phyloP scores from a whole-genome alignment of 2,888 invertebrate genomes.

The Eretmocerus hayati region DNA sequence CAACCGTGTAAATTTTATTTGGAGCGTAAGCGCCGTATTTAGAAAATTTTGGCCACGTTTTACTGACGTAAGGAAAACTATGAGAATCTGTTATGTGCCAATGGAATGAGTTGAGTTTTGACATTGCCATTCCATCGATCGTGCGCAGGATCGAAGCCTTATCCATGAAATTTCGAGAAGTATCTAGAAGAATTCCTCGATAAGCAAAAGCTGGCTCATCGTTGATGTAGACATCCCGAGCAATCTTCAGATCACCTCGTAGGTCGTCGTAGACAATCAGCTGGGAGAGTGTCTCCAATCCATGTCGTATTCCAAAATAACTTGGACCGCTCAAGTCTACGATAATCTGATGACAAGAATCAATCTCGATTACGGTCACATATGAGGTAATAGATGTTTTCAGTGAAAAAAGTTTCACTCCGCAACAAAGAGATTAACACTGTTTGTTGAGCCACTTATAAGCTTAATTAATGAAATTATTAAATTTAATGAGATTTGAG shows the following conservation, averaged over 20 bases:
- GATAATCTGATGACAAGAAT: too few species aligned
- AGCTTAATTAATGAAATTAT: too few species aligned
- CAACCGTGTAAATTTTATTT: conserved; percentile 55
- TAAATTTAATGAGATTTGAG: too few species aligned
- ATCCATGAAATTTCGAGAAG: conserved; percentile 78
- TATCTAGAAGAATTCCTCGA: conserved; percentile 84
- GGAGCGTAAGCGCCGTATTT: conserved; percentile 74
- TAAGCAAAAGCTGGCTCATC: conserved; percentile 84
- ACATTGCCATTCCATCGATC: conserved; percentile 82
- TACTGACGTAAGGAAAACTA: conserved; percentile 82
- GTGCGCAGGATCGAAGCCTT: conserved; percentile 66
- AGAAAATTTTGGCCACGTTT: conserved; percentile 63
- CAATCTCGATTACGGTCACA: too few species aligned
- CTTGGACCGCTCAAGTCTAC: conserved; percentile 54
- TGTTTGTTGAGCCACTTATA: too few species aligned
- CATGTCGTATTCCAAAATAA: conserved; percentile 64
- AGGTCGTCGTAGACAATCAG: conserved; percentile 63
- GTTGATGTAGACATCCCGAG: conserved; percentile 55
- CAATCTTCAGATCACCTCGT: conserved; percentile 55
- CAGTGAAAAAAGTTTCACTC: too few species aligned
- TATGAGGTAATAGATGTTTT: too few species aligned
- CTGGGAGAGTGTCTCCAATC: conserved; percentile 62
- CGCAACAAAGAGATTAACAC: too few species aligned
- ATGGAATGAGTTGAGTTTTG: conserved; percentile 89
- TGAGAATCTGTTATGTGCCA: conserved; percentile 94